These are phyloP conservation scores for Phataginus tricuspis DNA, from an alignment of 2,797 vertebrate species.

Conservation along the genomic window DNA sequence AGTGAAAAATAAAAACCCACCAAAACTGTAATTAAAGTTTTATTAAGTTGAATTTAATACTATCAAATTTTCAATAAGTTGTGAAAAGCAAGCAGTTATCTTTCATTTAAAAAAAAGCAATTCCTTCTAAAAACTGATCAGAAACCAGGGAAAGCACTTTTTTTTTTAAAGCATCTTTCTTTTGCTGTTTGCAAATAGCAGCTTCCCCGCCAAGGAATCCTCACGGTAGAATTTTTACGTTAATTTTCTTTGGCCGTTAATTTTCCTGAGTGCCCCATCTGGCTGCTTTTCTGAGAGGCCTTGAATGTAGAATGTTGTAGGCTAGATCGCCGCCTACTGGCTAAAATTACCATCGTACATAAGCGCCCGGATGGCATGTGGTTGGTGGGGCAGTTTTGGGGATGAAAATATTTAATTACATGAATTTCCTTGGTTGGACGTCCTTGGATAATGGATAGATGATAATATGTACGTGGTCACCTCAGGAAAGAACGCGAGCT, in stretches of 20 bases:
- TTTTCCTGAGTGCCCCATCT: background rate
- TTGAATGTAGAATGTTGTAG: background rate
- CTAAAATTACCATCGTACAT: constrained; percentile 10
- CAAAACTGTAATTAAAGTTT: background rate
- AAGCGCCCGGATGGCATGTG: accelerated
- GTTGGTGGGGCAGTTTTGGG: background rate
- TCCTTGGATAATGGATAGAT: background rate
- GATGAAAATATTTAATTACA: background rate
- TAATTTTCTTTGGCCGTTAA: background rate
- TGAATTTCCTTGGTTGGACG: background rate
- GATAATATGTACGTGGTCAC: background rate
- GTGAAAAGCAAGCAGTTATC: background rate
- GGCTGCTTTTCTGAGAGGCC: background rate
- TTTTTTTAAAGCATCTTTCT: background rate
- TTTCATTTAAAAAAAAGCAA: background rate
- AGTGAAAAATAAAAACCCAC: background rate
- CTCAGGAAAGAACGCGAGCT: background rate
- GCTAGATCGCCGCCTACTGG: constrained; percentile 82
- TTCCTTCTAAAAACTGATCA: background rate
- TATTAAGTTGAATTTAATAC: background rate
- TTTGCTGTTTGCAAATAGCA: background rate
- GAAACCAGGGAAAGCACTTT: background rate
- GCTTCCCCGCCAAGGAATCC: background rate
- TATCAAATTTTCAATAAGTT: background rate
- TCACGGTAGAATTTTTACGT: background rate